phyloP scores from a whole-genome alignment of 2,797 vertebrate species.

The Platalea minor region DNA sequence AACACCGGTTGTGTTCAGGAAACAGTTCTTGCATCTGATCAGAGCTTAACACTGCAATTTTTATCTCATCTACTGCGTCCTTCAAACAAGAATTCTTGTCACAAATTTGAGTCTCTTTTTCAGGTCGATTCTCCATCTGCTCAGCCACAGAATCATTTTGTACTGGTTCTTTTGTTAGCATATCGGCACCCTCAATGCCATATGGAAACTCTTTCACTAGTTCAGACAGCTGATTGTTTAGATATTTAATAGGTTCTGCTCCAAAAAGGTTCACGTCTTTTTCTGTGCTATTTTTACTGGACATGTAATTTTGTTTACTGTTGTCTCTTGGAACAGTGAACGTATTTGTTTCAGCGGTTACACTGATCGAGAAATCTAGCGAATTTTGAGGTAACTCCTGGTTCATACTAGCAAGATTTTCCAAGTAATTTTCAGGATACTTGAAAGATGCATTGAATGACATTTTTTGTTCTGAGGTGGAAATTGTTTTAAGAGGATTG shows the following conservation, averaged over 20 bases:
- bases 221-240: conserved; percentile 72
- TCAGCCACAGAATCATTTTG: not conserved
- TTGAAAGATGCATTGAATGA: not conserved
- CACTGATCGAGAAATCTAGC: not conserved
- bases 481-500: not conserved
- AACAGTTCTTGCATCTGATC: conserved; percentile 60
- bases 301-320: not conserved
- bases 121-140: not conserved
- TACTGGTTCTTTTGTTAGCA: not conserved
- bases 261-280: not conserved
- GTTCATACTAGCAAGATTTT: not conserved
- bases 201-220: conserved; percentile 77
- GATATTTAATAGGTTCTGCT: not conserved
- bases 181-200: conserved; percentile 69
- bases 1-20: conserved; percentile 6
- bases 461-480: not conserved
- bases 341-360: not conserved
- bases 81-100: not conserved
- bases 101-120: not conserved
- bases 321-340: not conserved
- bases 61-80: conserved; percentile 41
- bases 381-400: not conserved
- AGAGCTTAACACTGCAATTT: conserved; percentile 51
- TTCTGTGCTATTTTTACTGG: not conserved
- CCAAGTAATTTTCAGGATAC: not conserved